A percentile compares a stretch with the other conserved stretches of the same genome.
phyloP scores from a whole-genome alignment of 2,888 invertebrate species.

The Drosophila imparisetae region DNA sequence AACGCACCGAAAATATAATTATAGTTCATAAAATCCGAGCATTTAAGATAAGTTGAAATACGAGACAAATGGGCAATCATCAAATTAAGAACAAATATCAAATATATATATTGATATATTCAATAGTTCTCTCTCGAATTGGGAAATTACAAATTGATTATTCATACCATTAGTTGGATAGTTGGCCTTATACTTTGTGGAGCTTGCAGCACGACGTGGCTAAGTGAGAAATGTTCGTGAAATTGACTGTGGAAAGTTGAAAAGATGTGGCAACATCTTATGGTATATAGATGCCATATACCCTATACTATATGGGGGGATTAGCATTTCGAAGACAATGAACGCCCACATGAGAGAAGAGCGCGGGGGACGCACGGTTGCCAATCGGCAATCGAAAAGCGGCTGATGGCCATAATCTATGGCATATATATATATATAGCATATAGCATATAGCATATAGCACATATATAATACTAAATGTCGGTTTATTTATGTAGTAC shows the following conservation, averaged over 20 bases:
- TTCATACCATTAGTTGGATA: neutral
- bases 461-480: constrained; percentile 3
- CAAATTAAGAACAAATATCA: neutral
- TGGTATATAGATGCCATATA: neutral
- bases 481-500: constrained; percentile 25
- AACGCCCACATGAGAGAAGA: constrained; percentile 28
- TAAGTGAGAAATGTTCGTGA: constrained; percentile 18
- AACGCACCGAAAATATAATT: neutral
- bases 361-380: constrained; percentile 6
- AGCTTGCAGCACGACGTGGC: neutral
- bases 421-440: neutral
- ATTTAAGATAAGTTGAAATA: neutral
- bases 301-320: constrained; percentile 19
- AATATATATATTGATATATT: neutral
- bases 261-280: constrained; percentile 21
- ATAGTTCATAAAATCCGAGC: neutral
- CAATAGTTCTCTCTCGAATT: neutral
- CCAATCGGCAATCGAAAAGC: constrained; percentile 52
- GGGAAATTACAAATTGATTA: neutral
- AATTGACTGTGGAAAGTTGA: constrained; percentile 21
- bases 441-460: neutral
- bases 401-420: constrained; percentile 32
- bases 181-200: neutral
- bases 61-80: neutral
- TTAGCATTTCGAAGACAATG: constrained; percentile 47